Percentiles rank a stretch among this genome's conserved stretches.
Conservation (phyloP, 2,113 vertebrate genomes). For the Heptranchias perlo region DNA sequence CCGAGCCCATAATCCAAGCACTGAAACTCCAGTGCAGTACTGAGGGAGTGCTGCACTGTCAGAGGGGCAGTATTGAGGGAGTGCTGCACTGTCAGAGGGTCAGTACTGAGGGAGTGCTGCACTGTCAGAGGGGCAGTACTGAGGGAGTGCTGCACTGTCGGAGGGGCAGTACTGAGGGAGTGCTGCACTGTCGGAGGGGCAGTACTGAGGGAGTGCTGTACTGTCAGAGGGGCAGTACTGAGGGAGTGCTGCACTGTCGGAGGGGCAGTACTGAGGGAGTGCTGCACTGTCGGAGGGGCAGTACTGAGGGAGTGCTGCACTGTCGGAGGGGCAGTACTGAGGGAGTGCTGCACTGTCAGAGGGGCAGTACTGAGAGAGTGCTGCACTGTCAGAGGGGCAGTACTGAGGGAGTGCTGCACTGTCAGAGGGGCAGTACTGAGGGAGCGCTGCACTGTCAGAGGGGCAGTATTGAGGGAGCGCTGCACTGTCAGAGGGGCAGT, state of each 20-base stretch:
- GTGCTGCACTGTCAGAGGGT: too few species aligned
- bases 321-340: not conserved
- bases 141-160: too few species aligned
- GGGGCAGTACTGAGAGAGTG: not conserved
- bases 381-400: too few species aligned
- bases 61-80: too few species aligned
- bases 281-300: too few species aligned
- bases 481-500: not conserved
- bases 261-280: not conserved
- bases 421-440: not conserved
- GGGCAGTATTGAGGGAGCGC: not conserved
- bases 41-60: too few species aligned
- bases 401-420: not conserved
- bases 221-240: not conserved
- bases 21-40: not conserved
- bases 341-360: too few species aligned
- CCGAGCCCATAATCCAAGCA: not conserved
- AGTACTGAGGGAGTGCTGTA: not conserved
- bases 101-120: not conserved
- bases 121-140: not conserved
- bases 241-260: too few species aligned
- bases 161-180: not conserved
- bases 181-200: too few species aligned
- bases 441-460: too few species aligned
- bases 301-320: not conserved